These are phyloP conservation scores for Hippasteria phrygiana DNA, from an alignment of 53 echinoderm and acorn worm species.

Conservation along the genomic window DNA sequence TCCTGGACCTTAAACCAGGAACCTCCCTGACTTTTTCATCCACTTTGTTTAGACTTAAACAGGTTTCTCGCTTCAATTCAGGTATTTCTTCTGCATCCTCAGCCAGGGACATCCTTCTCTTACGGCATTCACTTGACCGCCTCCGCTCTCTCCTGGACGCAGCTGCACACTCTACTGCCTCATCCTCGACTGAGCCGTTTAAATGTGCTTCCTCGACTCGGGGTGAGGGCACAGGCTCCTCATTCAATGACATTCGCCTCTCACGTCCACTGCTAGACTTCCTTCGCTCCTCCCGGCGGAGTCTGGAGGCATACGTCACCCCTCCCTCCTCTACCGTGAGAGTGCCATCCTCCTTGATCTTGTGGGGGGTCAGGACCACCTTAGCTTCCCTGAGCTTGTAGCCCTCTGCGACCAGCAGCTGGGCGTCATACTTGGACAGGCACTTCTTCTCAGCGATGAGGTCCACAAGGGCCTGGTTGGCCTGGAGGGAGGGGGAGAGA, in stretches of 20 bases:
- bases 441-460: conserved; percentile 87
- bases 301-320: conserved; percentile 30
- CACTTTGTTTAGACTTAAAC: not conserved
- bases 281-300: conserved; percentile 40
- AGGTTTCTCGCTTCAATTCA: not conserved
- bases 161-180: not conserved
- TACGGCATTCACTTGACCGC: conserved; percentile 23
- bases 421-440: conserved; percentile 86
- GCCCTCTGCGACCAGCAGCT: conserved; percentile 91
- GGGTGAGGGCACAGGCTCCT: conserved; percentile 51
- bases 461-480: conserved; percentile 86
- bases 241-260: conserved; percentile 43
- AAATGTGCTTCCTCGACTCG: conserved; percentile 41
- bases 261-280: not conserved
- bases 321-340: conserved; percentile 62
- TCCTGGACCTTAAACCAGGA: conserved; percentile 34
- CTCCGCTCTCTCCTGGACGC: conserved; percentile 27
- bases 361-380: conserved; percentile 77
- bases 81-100: conserved; percentile 26
- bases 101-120: conserved; percentile 16
- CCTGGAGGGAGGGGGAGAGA: conserved; percentile 72
- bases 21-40: not conserved
- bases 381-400: conserved; percentile 86
- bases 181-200: conserved; percentile 1
- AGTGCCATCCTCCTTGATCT: conserved; percentile 72